phyloP scores from a whole-genome alignment of 2,113 vertebrate species.

The Oncorhynchus nerka region DNA sequence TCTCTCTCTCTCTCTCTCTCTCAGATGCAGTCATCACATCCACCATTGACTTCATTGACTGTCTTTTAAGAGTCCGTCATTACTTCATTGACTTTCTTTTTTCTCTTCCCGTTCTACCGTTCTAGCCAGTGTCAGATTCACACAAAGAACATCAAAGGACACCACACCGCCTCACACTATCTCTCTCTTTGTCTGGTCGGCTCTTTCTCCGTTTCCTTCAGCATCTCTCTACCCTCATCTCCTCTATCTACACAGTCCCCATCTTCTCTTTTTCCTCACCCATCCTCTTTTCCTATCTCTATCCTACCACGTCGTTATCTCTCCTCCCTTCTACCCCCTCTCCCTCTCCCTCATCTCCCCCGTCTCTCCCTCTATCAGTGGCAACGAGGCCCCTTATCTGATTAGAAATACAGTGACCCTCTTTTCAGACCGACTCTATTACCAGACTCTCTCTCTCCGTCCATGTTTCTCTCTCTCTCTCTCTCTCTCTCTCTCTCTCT shows the following conservation, averaged over 20 bases:
- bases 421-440: constrained; percentile 40
- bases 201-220: not conserved
- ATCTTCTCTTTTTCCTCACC: constrained; percentile 3
- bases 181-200: not conserved
- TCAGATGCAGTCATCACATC: constrained; percentile 24
- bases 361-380: constrained; percentile 5
- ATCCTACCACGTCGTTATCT: constrained; percentile 4
- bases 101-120: not conserved
- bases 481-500: constrained; percentile 28
- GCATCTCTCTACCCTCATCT: not conserved
- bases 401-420: constrained; percentile 53
- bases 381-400: constrained; percentile 10
- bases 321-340: not conserved
- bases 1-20: constrained; percentile 4
- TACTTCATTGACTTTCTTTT: constrained; percentile 47
- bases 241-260: not conserved
- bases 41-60: constrained; percentile 5
- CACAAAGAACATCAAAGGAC: constrained; percentile 44
- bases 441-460: constrained; percentile 18
- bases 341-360: constrained; percentile 16
- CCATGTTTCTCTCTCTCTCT: constrained; percentile 28
- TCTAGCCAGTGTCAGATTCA: constrained; percentile 23
- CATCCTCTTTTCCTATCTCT: constrained; percentile 16
- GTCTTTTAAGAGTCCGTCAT: not conserved
- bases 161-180: constrained; percentile 23